Conservation (phyloP, 2,888 invertebrate genomes). For the Eulithis prunata region DNA sequence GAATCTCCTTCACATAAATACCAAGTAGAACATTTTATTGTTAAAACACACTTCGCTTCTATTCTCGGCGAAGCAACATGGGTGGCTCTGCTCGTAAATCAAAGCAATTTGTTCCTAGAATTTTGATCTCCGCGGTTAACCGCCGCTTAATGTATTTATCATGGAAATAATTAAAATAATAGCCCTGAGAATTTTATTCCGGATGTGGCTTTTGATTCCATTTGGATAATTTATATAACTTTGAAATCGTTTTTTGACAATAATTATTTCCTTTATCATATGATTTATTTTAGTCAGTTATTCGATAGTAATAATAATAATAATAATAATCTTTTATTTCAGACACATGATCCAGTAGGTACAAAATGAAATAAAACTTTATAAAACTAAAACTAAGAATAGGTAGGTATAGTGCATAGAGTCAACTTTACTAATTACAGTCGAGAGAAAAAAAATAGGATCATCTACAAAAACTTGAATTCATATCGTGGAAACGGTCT, state of each 20-base stretch:
- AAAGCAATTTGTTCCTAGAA: conserved; percentile 76
- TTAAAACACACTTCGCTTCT: conserved; percentile 55
- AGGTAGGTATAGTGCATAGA: no score
- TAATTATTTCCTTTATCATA: no score
- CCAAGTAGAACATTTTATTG: conserved; percentile 24
- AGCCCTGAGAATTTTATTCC: conserved; percentile 18
- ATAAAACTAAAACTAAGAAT: no score
- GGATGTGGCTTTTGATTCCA: conserved; percentile 25
- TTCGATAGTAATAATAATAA: no score
- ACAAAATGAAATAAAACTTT: no score
- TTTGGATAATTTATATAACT: conserved; percentile 17
- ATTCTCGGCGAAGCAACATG: conserved; percentile 68
- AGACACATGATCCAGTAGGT: no score
- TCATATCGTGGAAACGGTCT: no score
- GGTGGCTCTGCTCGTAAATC: conserved; percentile 73
- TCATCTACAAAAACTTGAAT: no score
- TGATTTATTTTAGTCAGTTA: no score
- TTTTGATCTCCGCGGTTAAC: conserved; percentile 38
- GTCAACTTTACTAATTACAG: no score
- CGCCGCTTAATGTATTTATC: conserved; percentile 36
- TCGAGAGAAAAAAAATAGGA: no score
- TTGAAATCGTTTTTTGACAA: not conserved
- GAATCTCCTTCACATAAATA: conserved; percentile 18
- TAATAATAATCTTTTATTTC: no score
- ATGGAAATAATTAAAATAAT: conserved; percentile 37